Base-by-base conservation (phyloP, 2,113 vertebrate genomes). In the Halcyon malimbica region DNA sequence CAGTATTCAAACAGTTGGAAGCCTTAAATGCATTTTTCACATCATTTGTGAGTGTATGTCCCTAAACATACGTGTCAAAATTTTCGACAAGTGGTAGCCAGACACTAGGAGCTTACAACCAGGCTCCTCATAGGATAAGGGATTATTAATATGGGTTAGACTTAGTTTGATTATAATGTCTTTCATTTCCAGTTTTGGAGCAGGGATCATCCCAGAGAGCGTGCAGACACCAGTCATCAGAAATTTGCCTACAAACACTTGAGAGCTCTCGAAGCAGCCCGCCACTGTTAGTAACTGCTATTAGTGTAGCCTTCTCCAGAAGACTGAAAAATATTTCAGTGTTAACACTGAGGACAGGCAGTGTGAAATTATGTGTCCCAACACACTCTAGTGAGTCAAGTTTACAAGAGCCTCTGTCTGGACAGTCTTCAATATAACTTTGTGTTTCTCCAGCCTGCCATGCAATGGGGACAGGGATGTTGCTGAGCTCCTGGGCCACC, bases 401-500 rank as follows among this genome's bases (percentile, higher is more conserved):
- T 18, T 39, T 2, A 19, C 35, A 70, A 17, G 4, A 64, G 26
- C 16, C 69, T 53, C 23, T 11, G 16, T 35, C 15, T 18, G 48
- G 16, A 10, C 35, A 8, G 9, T 9, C 24, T 37, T 17, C 11
- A 60, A 9, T 2, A 1, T 37, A 31, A 1, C 12, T 33, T 18
- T 65, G 16, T 90, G 12, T 62, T 88, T 71, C 73, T 62, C 13
- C 96, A 99, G 99, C 99, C 64, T 99, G 99, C 95, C 91, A 79
- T 35, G 97, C 98, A 3, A 19, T 97, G 91, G 99, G 98, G 13
- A 99, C 98, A 1, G 99, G 99, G 17, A 99, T 99, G 99, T 99
- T 99, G 99, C 97, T 99, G 95, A 99, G 99, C 70, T 99, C 99
- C 70, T 99, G 99, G 99, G 98, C 99, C 44, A 99, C 99, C 12